Evolutionary conservation across 2,888 invertebrate genomes (phyloP).

Genomic region (Monoplex corrugatus): DNA sequence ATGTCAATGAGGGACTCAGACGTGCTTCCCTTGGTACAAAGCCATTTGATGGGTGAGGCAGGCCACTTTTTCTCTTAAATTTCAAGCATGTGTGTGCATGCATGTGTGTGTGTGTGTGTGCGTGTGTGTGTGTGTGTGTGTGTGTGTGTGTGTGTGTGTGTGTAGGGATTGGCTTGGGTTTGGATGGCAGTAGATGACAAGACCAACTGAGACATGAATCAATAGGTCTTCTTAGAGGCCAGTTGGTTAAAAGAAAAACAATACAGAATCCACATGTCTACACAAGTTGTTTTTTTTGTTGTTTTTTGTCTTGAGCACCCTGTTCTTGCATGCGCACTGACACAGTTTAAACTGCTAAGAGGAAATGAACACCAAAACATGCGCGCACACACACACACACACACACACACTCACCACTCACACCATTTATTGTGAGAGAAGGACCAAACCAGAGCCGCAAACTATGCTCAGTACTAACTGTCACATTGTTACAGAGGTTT

Average conservation of each 20-base stretch:
- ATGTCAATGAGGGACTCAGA: neutral
- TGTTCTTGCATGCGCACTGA: no score
- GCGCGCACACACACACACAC: no score
- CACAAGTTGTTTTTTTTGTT: no score
- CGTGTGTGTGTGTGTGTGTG: slow-evolving; percentile 10
- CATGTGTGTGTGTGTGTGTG: no score
- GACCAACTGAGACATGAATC: neutral
- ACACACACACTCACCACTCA: no score
- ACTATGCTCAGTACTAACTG: no score
- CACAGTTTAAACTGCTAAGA: neutral
- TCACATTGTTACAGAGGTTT: no score
- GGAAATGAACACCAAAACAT: neutral
- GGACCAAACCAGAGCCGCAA: no score
- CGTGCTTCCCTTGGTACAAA: neutral
- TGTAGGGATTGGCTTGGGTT: neutral
- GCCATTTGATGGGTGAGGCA: neutral
- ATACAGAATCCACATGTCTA: neutral
- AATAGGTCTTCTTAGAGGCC: neutral
- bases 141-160: neutral
- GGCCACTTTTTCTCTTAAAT: neutral
- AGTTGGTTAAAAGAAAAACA: neutral
- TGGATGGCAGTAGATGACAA: neutral
- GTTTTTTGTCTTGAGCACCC: no score
- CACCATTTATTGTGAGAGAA: no score
- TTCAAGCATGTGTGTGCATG: neutral